Percentiles rank a stretch among this genome's conserved stretches.
Conservation (phyloP, 2,888 invertebrate genomes). For the Hecatera dysodea region DNA sequence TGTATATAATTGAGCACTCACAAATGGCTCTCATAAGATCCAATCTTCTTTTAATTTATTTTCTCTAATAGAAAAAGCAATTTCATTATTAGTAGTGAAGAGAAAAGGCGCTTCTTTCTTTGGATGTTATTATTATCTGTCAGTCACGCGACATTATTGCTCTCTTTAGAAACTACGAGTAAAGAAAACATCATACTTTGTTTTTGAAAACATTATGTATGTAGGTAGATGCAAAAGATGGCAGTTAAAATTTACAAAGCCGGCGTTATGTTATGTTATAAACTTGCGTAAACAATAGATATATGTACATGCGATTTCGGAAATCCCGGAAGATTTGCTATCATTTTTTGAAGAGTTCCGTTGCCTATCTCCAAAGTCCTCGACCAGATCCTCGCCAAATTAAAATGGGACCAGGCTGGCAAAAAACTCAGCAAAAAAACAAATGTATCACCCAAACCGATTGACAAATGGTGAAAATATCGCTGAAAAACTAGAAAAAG, state of each 20-base stretch:
- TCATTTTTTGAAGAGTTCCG: too few relatives aligned
- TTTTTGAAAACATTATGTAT: constrained; percentile 5
- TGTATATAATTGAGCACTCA: not conserved
- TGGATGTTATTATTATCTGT: constrained; percentile 1
- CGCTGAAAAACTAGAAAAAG: too few relatives aligned
- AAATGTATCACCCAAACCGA: too few relatives aligned
- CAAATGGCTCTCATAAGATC: not conserved
- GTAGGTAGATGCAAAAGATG: not conserved
- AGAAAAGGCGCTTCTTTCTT: not conserved
- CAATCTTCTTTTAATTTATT: constrained; percentile 3
- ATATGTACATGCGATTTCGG: too few relatives aligned
- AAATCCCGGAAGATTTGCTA: too few relatives aligned
- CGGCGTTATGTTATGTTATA: too few relatives aligned
- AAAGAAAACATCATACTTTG: constrained; percentile 1
- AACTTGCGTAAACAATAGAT: too few relatives aligned
- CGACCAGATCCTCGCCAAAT: too few relatives aligned
- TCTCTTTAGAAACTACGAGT: not conserved
- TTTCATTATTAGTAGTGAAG: constrained; percentile 10
- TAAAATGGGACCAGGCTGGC: too few relatives aligned
- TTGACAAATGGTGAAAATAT: too few relatives aligned
- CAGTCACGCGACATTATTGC: constrained; percentile 5
- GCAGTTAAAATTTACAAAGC: not conserved
- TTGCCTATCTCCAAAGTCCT: too few relatives aligned
- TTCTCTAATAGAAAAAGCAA: not conserved
- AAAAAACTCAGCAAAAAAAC: too few relatives aligned